Conservation (phyloP, 2,888 invertebrate species). For the Isotomurus palustris region DNA sequence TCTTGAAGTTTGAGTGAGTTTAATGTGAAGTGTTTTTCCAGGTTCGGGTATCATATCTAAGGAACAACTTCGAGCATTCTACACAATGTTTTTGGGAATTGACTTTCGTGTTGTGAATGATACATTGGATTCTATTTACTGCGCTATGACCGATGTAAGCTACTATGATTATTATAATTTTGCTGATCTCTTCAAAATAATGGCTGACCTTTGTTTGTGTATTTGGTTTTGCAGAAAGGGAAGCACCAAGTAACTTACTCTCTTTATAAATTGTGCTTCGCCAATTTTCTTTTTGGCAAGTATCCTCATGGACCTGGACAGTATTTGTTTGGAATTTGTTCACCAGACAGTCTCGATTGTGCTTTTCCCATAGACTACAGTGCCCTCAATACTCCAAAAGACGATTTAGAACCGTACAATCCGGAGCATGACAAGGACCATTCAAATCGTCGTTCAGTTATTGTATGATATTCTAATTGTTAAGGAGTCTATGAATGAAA, state of each 20-base stretch:
- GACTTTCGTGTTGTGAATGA: slow-evolving; percentile 60
- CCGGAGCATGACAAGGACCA: slow-evolving; percentile 59
- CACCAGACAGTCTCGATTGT: slow-evolving; percentile 47
- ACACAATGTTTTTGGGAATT: slow-evolving; percentile 65
- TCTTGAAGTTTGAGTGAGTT: not conserved
- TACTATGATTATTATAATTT: not conserved
- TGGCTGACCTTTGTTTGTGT: no score
- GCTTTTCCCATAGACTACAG: slow-evolving; percentile 70
- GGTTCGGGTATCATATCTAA: slow-evolving; percentile 64
- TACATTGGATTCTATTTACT: slow-evolving; percentile 64
- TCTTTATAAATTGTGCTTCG: slow-evolving; percentile 67
- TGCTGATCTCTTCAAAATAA: not conserved
- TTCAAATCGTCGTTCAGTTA: slow-evolving; percentile 63
- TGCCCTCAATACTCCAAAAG: slow-evolving; percentile 66
- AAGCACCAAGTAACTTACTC: slow-evolving; percentile 63
- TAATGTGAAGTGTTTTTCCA: slow-evolving; percentile 47
- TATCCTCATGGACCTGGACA: slow-evolving; percentile 70
- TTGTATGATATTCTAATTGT: slow-evolving; percentile 54
- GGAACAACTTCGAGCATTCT: slow-evolving; percentile 64
- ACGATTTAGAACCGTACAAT: slow-evolving; percentile 65
- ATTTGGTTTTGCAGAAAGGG: slow-evolving; percentile 59
- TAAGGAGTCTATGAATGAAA: no score
- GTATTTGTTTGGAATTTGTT: slow-evolving; percentile 60
- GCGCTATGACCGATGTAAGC: slow-evolving; percentile 69
- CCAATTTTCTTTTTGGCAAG: slow-evolving; percentile 69